Percentiles rank a stretch among this genome's conserved stretches.
These are phyloP conservation scores for Calephelis perditalis DNA, from an alignment of 2,888 invertebrate genomes.

Conservation along the genomic window DNA sequence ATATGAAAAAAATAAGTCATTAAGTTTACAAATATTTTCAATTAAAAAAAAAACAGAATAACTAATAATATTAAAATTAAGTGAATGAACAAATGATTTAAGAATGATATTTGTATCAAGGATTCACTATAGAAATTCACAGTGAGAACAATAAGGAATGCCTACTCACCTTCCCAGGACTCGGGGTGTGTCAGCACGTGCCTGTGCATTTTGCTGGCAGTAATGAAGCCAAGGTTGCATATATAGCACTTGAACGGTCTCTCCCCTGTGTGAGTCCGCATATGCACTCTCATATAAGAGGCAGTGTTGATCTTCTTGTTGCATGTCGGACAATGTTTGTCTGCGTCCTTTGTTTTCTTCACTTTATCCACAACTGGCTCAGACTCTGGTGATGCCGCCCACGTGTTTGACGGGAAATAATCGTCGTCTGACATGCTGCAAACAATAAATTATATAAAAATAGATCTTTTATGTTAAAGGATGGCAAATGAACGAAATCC, in stretches of 20 bases:
- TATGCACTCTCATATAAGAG: slow-evolving; percentile 55
- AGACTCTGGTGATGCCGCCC: slow-evolving; percentile 44
- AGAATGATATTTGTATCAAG: no score
- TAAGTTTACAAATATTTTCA: no score
- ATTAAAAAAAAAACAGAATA: no score
- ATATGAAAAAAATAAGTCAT: no score
- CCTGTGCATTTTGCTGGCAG: slow-evolving; percentile 62
- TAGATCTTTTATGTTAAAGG: no score
- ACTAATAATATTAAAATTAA: no score
- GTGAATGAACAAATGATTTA: no score
- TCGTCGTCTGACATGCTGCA: slow-evolving; percentile 53
- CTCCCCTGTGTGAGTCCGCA: slow-evolving; percentile 65
- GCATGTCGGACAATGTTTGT: slow-evolving; percentile 45
- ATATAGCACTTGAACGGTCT: slow-evolving; percentile 55
- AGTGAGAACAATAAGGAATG: no score
- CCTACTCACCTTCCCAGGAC: slow-evolving; percentile 38
- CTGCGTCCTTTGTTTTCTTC: slow-evolving; percentile 24
- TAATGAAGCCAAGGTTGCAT: slow-evolving; percentile 58
- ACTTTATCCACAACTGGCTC: slow-evolving; percentile 15
- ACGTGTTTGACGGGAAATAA: slow-evolving; percentile 62
- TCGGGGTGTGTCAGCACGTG: slow-evolving; percentile 59
- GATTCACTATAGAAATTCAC: no score
- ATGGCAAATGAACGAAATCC: no score
- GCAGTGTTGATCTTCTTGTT: slow-evolving; percentile 49
- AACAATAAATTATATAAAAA: not conserved